phyloP scores from a whole-genome alignment of 1,140 invertebrate genomes.

The Sinonovacula constricta region DNA sequence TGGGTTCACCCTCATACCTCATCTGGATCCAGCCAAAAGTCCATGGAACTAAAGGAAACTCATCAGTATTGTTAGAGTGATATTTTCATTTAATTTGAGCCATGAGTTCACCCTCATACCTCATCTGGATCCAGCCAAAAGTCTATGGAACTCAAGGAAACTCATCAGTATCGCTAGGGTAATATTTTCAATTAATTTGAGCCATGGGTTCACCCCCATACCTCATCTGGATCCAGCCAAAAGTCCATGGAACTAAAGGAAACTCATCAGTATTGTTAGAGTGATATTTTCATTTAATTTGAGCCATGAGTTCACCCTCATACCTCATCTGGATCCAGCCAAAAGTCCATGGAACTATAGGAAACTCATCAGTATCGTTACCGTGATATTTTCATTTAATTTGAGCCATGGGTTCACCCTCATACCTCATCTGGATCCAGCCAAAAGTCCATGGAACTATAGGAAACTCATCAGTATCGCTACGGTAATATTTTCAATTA shows the following conservation, averaged over 20 bases:
- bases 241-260: neutral
- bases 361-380: neutral
- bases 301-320: neutral
- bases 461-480: neutral
- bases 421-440: neutral
- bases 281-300: slow-evolving; percentile 1
- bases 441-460: neutral
- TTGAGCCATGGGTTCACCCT: neutral
- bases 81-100: neutral
- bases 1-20: neutral
- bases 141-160: neutral
- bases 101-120: neutral
- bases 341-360: slow-evolving; percentile 1
- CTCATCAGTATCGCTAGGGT: neutral
- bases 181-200: neutral
- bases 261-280: neutral
- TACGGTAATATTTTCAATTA: neutral
- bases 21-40: neutral
- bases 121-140: neutral
- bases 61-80: neutral
- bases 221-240: neutral
- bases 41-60: neutral
- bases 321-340: neutral
- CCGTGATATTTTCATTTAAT: neutral
- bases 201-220: neutral